phyloP scores from a whole-genome alignment of 2,888 invertebrate species.

The Limnephilus auricula region DNA sequence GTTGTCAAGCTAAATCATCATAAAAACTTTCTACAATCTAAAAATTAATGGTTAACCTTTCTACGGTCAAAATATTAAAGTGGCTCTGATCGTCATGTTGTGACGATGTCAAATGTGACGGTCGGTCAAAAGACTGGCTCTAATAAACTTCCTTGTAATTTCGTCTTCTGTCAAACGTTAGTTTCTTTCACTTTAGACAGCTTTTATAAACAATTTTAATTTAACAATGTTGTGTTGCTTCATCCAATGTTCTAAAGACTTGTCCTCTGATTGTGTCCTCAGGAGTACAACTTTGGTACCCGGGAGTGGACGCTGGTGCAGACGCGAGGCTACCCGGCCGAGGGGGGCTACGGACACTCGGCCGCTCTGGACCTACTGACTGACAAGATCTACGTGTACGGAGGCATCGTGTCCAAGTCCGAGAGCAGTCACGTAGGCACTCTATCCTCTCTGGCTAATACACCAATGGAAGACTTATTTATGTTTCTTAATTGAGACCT shows the following conservation, averaged over 20 bases:
- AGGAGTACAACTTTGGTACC: conserved; percentile 86
- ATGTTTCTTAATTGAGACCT: background rate
- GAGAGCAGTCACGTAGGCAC: conserved; percentile 82
- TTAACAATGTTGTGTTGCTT: background rate
- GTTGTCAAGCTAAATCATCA: no score
- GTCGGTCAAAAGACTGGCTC: no score
- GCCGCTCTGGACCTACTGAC: conserved; percentile 90
- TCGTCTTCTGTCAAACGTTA: no score
- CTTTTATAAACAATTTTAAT: no score
- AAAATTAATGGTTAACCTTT: no score
- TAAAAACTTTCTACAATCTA: no score
- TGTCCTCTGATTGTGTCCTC: conserved; percentile 62
- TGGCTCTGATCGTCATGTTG: no score
- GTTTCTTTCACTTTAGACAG: no score
- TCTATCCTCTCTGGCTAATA: background rate
- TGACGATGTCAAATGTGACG: no score
- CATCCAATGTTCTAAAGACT: background rate
- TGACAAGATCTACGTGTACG: conserved; percentile 91
- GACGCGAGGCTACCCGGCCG: conserved; percentile 89
- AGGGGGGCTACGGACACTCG: conserved; percentile 95
- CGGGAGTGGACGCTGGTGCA: conserved; percentile 87
- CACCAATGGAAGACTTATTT: background rate
- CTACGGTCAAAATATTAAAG: no score
- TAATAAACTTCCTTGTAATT: no score
- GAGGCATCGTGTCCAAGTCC: conserved; percentile 92